Evolutionary conservation across 2,113 vertebrate species (phyloP).

Genomic region (Corythoichthys haematopterus): DNA sequence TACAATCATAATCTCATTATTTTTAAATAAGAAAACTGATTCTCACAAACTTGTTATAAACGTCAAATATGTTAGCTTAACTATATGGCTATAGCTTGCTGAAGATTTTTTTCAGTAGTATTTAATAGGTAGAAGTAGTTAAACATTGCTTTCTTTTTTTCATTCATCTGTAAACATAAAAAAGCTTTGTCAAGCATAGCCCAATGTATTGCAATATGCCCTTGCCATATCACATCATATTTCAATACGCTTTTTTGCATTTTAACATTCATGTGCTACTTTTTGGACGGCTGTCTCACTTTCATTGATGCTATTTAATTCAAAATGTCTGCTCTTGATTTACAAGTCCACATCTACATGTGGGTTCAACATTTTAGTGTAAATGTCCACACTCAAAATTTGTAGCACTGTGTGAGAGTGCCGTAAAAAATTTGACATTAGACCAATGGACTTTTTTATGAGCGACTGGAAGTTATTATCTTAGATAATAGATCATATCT

Average conservation of each 20-base stretch:
- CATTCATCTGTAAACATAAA: too few species aligned
- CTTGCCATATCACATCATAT: too few species aligned
- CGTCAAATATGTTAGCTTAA: too few species aligned
- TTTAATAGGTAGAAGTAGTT: too few species aligned
- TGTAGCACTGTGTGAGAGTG: background rate
- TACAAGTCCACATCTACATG: background rate
- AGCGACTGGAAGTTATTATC: background rate
- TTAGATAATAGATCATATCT: background rate
- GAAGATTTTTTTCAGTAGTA: too few species aligned
- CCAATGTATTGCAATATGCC: too few species aligned
- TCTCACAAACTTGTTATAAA: too few species aligned
- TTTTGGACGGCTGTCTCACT: background rate
- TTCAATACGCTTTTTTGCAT: background rate
- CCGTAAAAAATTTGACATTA: background rate
- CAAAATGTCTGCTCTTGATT: background rate
- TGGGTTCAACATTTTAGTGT: background rate
- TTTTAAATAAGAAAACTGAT: too few species aligned
- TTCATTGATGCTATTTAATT: background rate
- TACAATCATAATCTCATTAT: too few species aligned
- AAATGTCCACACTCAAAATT: background rate
- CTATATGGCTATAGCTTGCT: too few species aligned
- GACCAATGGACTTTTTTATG: background rate
- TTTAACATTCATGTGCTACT: background rate
- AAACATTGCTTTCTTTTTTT: too few species aligned
- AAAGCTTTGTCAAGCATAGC: too few species aligned